Conservation (phyloP, 2,888 invertebrate genomes). For the Heteromurus nitidus region DNA sequence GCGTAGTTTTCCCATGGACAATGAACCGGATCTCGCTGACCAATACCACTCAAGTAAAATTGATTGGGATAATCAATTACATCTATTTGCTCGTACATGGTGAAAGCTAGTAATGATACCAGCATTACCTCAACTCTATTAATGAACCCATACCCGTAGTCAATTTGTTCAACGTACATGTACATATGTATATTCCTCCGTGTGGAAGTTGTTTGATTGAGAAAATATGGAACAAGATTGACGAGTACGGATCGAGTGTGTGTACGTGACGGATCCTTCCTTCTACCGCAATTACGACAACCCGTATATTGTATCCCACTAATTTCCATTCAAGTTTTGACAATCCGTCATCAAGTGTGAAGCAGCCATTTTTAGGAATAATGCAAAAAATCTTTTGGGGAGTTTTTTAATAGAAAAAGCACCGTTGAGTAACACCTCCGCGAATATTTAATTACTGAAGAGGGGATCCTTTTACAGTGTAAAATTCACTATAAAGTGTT, state of each 20-base stretch:
- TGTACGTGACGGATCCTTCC: constrained; percentile 60
- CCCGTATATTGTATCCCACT: too few species aligned
- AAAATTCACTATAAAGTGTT: background rate
- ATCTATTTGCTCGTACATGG: constrained; percentile 30
- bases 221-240: constrained; percentile 64
- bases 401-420: constrained; percentile 4
- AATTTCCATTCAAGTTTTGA: background rate
- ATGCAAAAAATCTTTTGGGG: constrained; percentile 7
- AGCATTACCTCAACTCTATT: constrained; percentile 29
- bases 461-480: constrained; percentile 3
- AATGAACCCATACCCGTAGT: too few species aligned
- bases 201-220: constrained; percentile 52
- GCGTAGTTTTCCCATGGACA: too few species aligned
- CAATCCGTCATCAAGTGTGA: constrained; percentile 30
- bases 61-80: constrained; percentile 42
- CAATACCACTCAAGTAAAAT: background rate
- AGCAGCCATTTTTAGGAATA: constrained; percentile 1
- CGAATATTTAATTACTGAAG: constrained; percentile 17
- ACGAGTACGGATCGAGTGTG: constrained; percentile 55
- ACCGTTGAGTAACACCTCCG: constrained; percentile 40
- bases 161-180: too few species aligned
- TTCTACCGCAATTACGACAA: too few species aligned
- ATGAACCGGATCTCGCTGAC: constrained; percentile 48
- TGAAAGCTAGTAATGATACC: constrained; percentile 54
- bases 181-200: too few species aligned